A percentile compares a stretch with the other conserved stretches of the same genome.
These are phyloP conservation scores for Gila robusta DNA, from an alignment of 2,797 vertebrate species.

Conservation along the genomic window DNA sequence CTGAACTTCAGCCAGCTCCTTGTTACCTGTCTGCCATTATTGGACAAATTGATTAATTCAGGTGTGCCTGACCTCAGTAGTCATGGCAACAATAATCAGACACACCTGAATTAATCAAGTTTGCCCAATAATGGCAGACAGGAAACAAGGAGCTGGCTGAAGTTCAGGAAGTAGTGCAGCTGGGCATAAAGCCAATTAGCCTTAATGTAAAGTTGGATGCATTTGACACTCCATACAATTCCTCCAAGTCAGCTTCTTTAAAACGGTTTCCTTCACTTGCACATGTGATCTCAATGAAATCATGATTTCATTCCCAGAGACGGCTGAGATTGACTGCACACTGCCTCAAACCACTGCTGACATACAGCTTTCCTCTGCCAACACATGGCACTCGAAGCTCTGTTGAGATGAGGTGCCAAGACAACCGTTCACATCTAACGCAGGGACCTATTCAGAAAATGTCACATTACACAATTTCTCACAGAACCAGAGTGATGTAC, in stretches of 20 bases:
- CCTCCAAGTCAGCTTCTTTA: not conserved
- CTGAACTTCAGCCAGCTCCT: no score
- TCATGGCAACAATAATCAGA: no score
- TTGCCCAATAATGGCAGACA: no score
- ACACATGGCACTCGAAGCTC: conserved; percentile 49
- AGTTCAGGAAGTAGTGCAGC: no score
- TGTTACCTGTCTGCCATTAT: no score
- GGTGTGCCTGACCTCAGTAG: no score
- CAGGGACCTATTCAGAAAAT: not conserved
- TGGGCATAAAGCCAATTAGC: no score
- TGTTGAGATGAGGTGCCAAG: conserved; percentile 36
- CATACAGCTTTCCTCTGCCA: conserved; percentile 27
- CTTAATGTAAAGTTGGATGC: not conserved
- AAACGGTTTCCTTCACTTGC: not conserved
- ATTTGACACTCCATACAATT: not conserved
- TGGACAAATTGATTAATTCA: no score
- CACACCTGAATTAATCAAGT: no score
- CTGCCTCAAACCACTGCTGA: conserved; percentile 35
- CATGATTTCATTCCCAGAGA: not conserved
- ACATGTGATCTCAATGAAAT: not conserved
- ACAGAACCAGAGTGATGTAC: not conserved
- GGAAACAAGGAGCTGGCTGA: no score
- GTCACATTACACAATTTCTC: not conserved
- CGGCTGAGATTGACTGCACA: not conserved
- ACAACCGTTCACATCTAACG: conserved; percentile 6